A percentile compares a stretch with the other conserved stretches of the same genome.
Evolutionary conservation across 2,113 vertebrate genomes (phyloP).

Genomic region (Pachypanchax playfairii): DNA sequence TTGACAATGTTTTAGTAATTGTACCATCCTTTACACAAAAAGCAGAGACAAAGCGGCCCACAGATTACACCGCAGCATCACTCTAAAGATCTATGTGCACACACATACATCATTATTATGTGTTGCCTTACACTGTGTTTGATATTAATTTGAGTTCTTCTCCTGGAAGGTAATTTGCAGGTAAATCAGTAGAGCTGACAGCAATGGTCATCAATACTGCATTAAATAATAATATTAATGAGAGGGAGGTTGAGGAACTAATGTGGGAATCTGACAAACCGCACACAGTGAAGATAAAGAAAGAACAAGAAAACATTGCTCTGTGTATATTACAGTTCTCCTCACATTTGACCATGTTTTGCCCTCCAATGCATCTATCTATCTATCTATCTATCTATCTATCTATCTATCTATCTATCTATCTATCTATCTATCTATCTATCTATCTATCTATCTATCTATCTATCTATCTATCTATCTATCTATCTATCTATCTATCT

Average conservation of each 20-base stretch:
- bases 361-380: background rate
- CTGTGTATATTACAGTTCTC: slow-evolving; percentile 28
- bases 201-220: slow-evolving; percentile 48
- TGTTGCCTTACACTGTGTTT: slow-evolving; percentile 44
- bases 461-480: no score
- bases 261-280: slow-evolving; percentile 29
- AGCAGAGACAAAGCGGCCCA: slow-evolving; percentile 59
- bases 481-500: no score
- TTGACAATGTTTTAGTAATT: slow-evolving; percentile 76
- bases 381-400: no score
- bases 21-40: slow-evolving; percentile 61
- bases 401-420: no score
- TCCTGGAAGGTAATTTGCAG: slow-evolving; percentile 25
- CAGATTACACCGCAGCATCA: slow-evolving; percentile 55
- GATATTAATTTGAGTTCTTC: slow-evolving; percentile 47
- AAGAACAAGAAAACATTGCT: slow-evolving; percentile 21
- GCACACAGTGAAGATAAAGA: slow-evolving; percentile 8
- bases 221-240: slow-evolving; percentile 56
- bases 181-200: slow-evolving; percentile 55
- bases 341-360: background rate
- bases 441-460: no score
- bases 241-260: slow-evolving; percentile 19
- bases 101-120: slow-evolving; percentile 42
- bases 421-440: no score
- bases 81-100: slow-evolving; percentile 31